Base-by-base conservation (phyloP, 2,888 invertebrate genomes). In the Scaptomyza caliginosa region DNA sequence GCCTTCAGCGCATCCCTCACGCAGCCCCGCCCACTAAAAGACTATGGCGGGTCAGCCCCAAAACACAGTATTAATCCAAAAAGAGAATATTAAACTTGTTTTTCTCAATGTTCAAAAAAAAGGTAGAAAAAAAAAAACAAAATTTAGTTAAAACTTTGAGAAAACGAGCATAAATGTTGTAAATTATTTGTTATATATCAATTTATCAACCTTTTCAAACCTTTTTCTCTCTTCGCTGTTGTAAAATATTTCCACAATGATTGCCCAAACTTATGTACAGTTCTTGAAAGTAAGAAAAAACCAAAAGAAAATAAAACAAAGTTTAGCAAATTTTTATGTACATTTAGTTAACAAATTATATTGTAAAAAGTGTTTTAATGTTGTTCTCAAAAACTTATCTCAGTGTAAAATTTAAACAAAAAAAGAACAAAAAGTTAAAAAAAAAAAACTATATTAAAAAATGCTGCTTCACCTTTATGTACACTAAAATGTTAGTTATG, bases 311-410 rank as follows among this genome's bases (percentile, higher is more conserved):
- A 21, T 4, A 10, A n/a, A 28, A 21, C 6, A n/a, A 43, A 62
- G 39, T 63, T 60, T 84, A 84, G 85, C 60, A 55, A 86, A 79
- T 78, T 78, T 48, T 43, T 46, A 0, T 79, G 55, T 58, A 60
- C 52, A 62, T 73, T 34, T 70, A 79, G 67, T 58, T 64, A 67
- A 74, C 17, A 60, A 82, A 58, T 67, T 82, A 10, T 19, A 82
- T 81, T 81, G 82, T 85, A 63, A 65, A 71, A 76, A 76, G 48
- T 75, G 67, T 77, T 86, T 77, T 58, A 77, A 69, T 82, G 74
- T 87, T 86, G 77, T 89, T 88, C 76, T 55, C n/a, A 1, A 62
- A 83, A 84, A 83, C 88, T 80, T 84, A 88, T 88, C 88, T 88
- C 88, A 88, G 88, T 88, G 89, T 88, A 81, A 86, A 86, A 67